These are phyloP conservation scores for Megastigmus dorsalis DNA, from an alignment of 2,888 invertebrate species.

Conservation along the genomic window DNA sequence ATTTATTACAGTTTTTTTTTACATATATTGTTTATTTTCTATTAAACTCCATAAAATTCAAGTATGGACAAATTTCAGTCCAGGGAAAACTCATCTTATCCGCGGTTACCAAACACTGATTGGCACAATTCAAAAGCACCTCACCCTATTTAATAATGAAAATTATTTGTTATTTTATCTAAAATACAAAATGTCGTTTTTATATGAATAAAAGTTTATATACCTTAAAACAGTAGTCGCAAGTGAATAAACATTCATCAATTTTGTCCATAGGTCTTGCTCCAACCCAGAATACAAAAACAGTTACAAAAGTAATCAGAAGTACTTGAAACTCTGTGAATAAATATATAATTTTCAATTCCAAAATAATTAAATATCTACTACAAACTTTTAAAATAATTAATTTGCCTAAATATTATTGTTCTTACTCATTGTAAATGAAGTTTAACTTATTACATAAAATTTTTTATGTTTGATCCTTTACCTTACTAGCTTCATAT, in stretches of 20 bases:
- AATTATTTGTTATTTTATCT: slow-evolving; percentile 23
- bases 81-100: slow-evolving; percentile 24
- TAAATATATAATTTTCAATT: background rate
- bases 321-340: slow-evolving; percentile 16
- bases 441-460: background rate
- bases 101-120: slow-evolving; percentile 35
- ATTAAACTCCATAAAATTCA: slow-evolving; percentile 14
- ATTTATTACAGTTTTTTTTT: slow-evolving; percentile 20
- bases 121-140: slow-evolving; percentile 35
- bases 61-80: slow-evolving; percentile 24
- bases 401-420: no score
- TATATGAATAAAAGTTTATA: slow-evolving; percentile 40
- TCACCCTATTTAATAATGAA: slow-evolving; percentile 27
- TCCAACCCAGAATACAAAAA: background rate
- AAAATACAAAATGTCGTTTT: slow-evolving; percentile 25
- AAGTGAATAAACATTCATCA: slow-evolving; percentile 30
- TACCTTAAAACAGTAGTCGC: slow-evolving; percentile 36
- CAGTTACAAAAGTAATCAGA: background rate
- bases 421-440: slow-evolving; percentile 32
- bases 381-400: background rate
- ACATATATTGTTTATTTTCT: slow-evolving; percentile 23
- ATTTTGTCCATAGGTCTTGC: slow-evolving; percentile 20
- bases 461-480: no score
- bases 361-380: background rate
- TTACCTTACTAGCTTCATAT: slow-evolving; percentile 17